phyloP scores from a whole-genome alignment of 2,113 vertebrate genomes.

The Macrotus californicus region DNA sequence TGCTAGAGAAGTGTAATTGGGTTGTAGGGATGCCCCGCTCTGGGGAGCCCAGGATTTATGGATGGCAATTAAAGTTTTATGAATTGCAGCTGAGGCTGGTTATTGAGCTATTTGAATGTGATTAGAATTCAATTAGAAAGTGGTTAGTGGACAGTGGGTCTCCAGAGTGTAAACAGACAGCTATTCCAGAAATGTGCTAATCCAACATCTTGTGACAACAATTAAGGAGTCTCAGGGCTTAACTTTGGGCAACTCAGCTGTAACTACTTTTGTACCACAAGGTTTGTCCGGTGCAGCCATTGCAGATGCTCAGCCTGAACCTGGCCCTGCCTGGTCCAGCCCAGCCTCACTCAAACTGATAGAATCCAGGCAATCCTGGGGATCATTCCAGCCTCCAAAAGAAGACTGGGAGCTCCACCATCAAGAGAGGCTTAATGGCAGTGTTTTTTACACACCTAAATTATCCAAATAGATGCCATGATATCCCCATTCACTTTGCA shows the following conservation, averaged over 20 bases:
- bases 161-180: slow-evolving; percentile 94
- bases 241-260: slow-evolving; percentile 83
- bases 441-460: not conserved
- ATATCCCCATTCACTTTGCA: not conserved
- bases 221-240: slow-evolving; percentile 88
- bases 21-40: slow-evolving; percentile 70
- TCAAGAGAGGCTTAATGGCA: not conserved
- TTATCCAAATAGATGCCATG: not conserved
- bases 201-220: slow-evolving; percentile 99
- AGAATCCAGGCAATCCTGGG: not conserved
- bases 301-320: not conserved
- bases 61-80: slow-evolving; percentile 93
- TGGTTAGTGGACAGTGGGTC: slow-evolving; percentile 90
- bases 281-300: not conserved
- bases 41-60: slow-evolving; percentile 83
- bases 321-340: not conserved
- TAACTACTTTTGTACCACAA: slow-evolving; percentile 81
- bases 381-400: not conserved
- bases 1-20: slow-evolving; percentile 52
- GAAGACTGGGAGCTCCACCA: not conserved
- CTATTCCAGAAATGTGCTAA: slow-evolving; percentile 99
- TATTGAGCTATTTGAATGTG: slow-evolving; percentile 93
- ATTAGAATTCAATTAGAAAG: slow-evolving; percentile 99
- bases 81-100: slow-evolving; percentile 88
- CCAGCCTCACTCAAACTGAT: accelerated